Percentiles rank a stretch among this genome's conserved stretches.
Evolutionary conservation across 2,797 vertebrate species (phyloP).

Genomic region (Tapirus indicus): DNA sequence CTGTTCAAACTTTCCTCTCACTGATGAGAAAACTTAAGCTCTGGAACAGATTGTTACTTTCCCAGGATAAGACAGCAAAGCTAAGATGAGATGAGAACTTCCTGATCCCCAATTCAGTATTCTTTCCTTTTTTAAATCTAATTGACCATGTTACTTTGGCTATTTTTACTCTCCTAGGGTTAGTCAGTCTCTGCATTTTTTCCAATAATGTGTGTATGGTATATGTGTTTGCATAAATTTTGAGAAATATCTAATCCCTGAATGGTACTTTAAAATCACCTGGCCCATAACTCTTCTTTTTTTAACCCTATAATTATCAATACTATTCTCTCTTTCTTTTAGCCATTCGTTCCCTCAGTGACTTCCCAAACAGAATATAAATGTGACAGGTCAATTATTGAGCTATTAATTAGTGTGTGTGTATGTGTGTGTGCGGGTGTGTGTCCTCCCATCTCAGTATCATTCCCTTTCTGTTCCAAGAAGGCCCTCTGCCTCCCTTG

Average conservation of each 20-base stretch:
- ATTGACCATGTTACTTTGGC: background rate
- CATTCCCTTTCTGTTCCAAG: background rate
- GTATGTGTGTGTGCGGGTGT: background rate
- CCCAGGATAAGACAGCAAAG: background rate
- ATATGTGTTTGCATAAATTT: background rate
- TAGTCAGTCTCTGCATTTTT: background rate
- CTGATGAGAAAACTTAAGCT: background rate
- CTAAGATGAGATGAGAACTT: background rate
- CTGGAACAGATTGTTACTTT: background rate
- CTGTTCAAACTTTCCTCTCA: background rate
- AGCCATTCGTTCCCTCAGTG: background rate
- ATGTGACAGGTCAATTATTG: background rate
- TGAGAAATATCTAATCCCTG: background rate
- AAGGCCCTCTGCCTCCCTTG: background rate
- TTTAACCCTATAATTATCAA: background rate
- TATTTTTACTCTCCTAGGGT: background rate
- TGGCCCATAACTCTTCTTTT: background rate
- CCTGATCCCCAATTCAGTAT: background rate
- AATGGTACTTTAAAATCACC: conserved; percentile 12
- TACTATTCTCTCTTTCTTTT: background rate
- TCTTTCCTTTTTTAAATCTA: background rate
- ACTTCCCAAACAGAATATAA: background rate
- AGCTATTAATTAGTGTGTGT: background rate
- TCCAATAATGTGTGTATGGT: background rate
- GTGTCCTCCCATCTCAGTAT: background rate